A percentile compares a stretch with the other conserved stretches of the same genome.
Evolutionary conservation across 2,797 vertebrate species (phyloP).

Genomic region (Hippopotamyrus pictus): DNA sequence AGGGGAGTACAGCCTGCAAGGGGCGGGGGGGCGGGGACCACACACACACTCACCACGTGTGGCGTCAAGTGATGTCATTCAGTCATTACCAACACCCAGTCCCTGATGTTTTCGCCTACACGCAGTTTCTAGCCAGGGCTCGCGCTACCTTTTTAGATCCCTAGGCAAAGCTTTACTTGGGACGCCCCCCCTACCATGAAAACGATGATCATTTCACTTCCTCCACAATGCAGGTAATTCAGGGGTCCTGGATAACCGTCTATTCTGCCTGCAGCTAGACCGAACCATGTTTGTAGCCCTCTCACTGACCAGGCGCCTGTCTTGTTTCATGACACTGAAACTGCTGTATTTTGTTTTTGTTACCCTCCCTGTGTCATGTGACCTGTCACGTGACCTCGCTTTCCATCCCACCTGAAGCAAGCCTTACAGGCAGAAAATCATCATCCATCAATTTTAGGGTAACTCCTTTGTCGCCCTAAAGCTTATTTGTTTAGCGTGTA

Average conservation of each 20-base stretch:
- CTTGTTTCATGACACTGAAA: neutral
- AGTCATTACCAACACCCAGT: neutral
- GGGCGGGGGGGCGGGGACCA: neutral
- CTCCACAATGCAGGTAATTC: neutral
- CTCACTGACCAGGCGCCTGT: neutral
- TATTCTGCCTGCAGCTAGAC: neutral
- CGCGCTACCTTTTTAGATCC: neutral
- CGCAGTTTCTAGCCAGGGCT: neutral
- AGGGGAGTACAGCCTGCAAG: constrained; percentile 73
- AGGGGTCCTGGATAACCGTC: neutral
- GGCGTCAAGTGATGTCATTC: neutral
- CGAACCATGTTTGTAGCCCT: neutral
- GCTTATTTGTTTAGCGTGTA: neutral
- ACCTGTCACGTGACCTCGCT: neutral
- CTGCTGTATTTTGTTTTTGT: neutral
- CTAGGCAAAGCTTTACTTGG: neutral
- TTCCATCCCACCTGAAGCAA: neutral
- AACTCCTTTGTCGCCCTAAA: neutral
- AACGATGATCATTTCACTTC: neutral
- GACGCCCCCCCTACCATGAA: neutral
- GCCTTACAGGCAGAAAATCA: neutral
- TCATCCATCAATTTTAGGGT: neutral
- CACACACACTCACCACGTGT: neutral
- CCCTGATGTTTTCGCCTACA: neutral
- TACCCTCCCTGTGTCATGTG: neutral